phyloP scores from a whole-genome alignment of 2,888 invertebrate species.

The Drosophila prostipennis region DNA sequence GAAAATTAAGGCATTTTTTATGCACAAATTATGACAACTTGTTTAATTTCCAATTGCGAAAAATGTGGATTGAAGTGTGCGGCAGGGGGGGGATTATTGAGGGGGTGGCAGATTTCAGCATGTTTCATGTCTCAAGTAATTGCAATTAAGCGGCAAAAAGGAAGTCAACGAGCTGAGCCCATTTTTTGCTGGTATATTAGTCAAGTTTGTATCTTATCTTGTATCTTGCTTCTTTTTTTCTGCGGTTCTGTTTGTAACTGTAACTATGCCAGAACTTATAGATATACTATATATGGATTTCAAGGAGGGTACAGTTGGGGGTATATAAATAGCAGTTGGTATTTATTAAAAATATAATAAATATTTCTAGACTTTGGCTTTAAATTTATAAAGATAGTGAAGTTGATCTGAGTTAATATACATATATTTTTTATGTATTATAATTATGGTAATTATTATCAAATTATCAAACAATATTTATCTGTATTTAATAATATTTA shows the following conservation, averaged over 20 bases:
- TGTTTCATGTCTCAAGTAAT: slow-evolving; percentile 64
- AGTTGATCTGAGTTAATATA: too few species aligned
- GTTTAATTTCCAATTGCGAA: slow-evolving; percentile 63
- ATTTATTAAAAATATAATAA: too few species aligned
- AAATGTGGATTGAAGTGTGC: slow-evolving; percentile 29
- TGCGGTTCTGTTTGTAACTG: slow-evolving; percentile 10
- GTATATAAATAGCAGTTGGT: background rate
- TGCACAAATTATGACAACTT: slow-evolving; percentile 66
- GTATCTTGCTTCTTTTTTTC: slow-evolving; percentile 1
- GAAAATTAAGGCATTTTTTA: slow-evolving; percentile 33
- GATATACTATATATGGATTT: background rate
- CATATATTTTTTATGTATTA: too few species aligned
- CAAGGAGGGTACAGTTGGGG: background rate
- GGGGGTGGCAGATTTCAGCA: slow-evolving; percentile 8
- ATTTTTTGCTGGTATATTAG: slow-evolving; percentile 13
- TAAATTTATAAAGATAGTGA: too few species aligned
- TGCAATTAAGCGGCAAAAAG: slow-evolving; percentile 71
- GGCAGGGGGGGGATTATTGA: background rate
- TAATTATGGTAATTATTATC: too few species aligned
- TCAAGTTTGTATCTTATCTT: slow-evolving; percentile 9
- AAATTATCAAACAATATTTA: too few species aligned
- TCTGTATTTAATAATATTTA: too few species aligned
- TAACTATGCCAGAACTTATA: slow-evolving; percentile 25
- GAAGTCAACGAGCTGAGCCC: slow-evolving; percentile 58
- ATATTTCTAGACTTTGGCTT: too few species aligned